phyloP scores from a whole-genome alignment of 2,888 invertebrate species.

The Hofmannophila pseudospretella region DNA sequence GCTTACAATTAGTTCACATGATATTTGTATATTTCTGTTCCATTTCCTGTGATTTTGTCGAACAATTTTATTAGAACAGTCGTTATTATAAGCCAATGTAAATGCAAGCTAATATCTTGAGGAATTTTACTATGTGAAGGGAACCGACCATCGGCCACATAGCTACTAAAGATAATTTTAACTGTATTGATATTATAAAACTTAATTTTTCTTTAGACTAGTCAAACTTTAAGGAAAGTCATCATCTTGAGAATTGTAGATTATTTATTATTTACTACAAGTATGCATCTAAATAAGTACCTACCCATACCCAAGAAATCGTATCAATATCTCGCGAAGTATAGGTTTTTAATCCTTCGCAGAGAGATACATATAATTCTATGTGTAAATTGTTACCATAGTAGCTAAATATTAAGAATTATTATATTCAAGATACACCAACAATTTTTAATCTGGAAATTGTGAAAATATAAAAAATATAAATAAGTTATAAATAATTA shows the following conservation, averaged over 20 bases:
- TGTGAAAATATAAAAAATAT: conserved; percentile 6
- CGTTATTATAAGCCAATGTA: conserved; percentile 17
- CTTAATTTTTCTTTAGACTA: conserved; percentile 59
- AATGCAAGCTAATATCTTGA: conserved; percentile 25
- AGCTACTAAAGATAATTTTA: too few relatives aligned
- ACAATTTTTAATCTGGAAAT: conserved; percentile 4
- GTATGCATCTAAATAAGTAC: conserved; percentile 6
- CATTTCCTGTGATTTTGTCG: conserved; percentile 58
- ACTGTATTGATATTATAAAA: conserved; percentile 7
- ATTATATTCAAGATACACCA: conserved; percentile 36
- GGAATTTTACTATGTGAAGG: too few relatives aligned
- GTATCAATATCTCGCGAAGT: conserved; percentile 13
- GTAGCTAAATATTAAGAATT: conserved; percentile 50
- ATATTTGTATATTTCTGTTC: conserved; percentile 49
- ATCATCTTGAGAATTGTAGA: conserved; percentile 53
- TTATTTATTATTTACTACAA: conserved; percentile 49
- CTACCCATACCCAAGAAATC: conserved; percentile 18
- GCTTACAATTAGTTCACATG: conserved; percentile 22
- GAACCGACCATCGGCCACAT: too few relatives aligned
- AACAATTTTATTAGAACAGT: conserved; percentile 36
- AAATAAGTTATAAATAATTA: conserved; percentile 6
- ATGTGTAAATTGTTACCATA: conserved; percentile 66
- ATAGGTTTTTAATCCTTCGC: conserved; percentile 10
- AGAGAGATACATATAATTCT: conserved; percentile 27
- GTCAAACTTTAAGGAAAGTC: conserved; percentile 66